A percentile compares a stretch with the other conserved stretches of the same genome.
These are phyloP conservation scores for Eupeodes luniger DNA, from an alignment of 2,888 invertebrate species.

Conservation along the genomic window DNA sequence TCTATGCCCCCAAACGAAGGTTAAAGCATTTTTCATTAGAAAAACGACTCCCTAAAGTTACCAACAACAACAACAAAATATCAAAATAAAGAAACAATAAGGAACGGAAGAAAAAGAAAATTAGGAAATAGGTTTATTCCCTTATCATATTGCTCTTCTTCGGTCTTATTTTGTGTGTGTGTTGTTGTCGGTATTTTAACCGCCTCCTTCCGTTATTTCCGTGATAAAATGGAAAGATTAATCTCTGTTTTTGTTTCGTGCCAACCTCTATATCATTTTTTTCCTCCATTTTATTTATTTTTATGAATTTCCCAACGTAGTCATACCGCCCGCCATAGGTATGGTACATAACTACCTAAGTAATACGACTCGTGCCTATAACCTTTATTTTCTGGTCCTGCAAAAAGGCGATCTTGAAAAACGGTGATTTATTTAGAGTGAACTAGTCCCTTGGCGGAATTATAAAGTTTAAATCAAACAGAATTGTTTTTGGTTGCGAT, in stretches of 20 bases:
- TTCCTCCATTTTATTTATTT: constrained; percentile 12
- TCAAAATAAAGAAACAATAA: constrained; percentile 41
- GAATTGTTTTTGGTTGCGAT: constrained; percentile 44
- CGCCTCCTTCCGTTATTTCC: constrained; percentile 65
- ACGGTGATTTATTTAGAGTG: constrained; percentile 62
- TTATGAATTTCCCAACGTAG: constrained; percentile 29
- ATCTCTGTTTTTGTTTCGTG: constrained; percentile 65
- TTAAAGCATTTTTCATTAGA: constrained; percentile 72
- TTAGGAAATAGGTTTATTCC: constrained; percentile 60
- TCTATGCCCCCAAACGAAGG: constrained; percentile 64
- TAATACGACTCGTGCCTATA: constrained; percentile 63
- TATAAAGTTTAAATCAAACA: constrained; percentile 41
- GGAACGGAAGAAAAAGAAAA: constrained; percentile 36
- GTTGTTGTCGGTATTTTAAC: constrained; percentile 63
- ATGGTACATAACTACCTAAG: not conserved
- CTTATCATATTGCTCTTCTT: constrained; percentile 69
- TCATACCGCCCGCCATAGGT: not conserved
- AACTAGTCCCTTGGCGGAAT: constrained; percentile 29
- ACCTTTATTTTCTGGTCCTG: constrained; percentile 59
- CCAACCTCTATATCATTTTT: constrained; percentile 26
- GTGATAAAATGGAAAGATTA: constrained; percentile 69
- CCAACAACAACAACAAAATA: constrained; percentile 29
- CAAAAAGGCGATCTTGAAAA: constrained; percentile 42
- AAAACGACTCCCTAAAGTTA: constrained; percentile 26
- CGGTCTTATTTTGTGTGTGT: not conserved